Percentiles rank a stretch among this genome's conserved stretches.
phyloP scores from a whole-genome alignment of 2,888 invertebrate genomes.

The Drosophila paranaensis region DNA sequence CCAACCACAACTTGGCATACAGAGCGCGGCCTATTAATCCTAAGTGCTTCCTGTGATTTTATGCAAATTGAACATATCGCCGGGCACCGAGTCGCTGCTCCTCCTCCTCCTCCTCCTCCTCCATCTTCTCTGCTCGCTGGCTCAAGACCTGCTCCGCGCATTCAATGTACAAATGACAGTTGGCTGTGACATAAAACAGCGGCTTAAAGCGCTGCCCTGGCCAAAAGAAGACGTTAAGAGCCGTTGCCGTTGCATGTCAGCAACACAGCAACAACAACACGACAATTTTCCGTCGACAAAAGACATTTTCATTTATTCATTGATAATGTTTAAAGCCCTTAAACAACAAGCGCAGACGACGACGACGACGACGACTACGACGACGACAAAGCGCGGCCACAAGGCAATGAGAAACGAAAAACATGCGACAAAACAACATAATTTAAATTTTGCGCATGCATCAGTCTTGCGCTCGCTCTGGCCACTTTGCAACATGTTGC shows the following conservation, averaged over 20 bases:
- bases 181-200: conserved; percentile 83
- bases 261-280: conserved; percentile 61
- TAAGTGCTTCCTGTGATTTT: conserved; percentile 81
- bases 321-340: conserved; percentile 73
- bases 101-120: background rate
- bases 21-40: conserved; percentile 71
- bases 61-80: conserved; percentile 78
- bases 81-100: conserved; percentile 21
- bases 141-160: conserved; percentile 24
- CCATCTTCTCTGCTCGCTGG: background rate
- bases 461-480: conserved; percentile 35
- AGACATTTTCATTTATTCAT: conserved; percentile 83
- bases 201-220: conserved; percentile 65
- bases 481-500: conserved; percentile 71
- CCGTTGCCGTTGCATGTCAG: conserved; percentile 60
- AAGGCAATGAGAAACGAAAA: conserved; percentile 61
- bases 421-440: conserved; percentile 83
- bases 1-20: conserved; percentile 31
- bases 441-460: conserved; percentile 82
- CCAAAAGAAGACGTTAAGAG: conserved; percentile 81
- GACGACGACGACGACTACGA: conserved; percentile 41
- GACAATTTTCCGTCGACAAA: conserved; percentile 72
- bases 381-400: conserved; percentile 61
- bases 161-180: conserved; percentile 82
- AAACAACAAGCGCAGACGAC: conserved; percentile 37